Evolutionary conservation across 2,113 vertebrate genomes (phyloP).

Genomic region (Brachyhypopomus gauderio): DNA sequence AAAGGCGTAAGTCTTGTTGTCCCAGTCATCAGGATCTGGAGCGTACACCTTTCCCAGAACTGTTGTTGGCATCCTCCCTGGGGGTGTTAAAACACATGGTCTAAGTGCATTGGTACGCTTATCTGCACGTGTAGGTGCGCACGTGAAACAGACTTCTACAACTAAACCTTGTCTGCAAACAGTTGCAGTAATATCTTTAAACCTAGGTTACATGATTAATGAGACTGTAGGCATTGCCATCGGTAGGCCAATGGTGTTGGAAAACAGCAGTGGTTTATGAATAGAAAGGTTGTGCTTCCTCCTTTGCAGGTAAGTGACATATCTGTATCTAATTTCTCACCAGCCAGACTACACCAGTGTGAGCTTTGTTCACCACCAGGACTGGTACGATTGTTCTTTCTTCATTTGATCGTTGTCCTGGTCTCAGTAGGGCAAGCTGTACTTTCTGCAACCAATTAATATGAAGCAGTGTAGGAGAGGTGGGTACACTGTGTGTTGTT

Average conservation of each 20-base stretch:
- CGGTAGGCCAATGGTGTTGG: no score
- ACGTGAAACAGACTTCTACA: background rate
- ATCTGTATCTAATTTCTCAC: no score
- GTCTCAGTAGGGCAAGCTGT: slow-evolving; percentile 14
- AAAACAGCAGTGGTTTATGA: no score
- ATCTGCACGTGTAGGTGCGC: background rate
- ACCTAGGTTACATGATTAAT: no score
- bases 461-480: background rate
- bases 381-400: background rate
- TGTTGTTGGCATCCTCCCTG: slow-evolving; percentile 82
- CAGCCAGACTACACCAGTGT: background rate
- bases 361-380: background rate
- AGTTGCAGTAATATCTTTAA: no score
- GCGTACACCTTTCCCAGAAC: slow-evolving; percentile 85
- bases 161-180: no score
- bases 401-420: background rate
- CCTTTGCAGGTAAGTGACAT: no score
- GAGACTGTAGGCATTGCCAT: no score
- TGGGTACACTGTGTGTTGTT: background rate
- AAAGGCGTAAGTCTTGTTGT: slow-evolving; percentile 88
- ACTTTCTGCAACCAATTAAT: slow-evolving; percentile 15
- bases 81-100: slow-evolving; percentile 51
- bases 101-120: background rate
- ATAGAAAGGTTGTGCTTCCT: no score
- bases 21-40: slow-evolving; percentile 89